Base-by-base conservation (phyloP, 2,113 vertebrate genomes). In the Mobula hypostoma region DNA sequence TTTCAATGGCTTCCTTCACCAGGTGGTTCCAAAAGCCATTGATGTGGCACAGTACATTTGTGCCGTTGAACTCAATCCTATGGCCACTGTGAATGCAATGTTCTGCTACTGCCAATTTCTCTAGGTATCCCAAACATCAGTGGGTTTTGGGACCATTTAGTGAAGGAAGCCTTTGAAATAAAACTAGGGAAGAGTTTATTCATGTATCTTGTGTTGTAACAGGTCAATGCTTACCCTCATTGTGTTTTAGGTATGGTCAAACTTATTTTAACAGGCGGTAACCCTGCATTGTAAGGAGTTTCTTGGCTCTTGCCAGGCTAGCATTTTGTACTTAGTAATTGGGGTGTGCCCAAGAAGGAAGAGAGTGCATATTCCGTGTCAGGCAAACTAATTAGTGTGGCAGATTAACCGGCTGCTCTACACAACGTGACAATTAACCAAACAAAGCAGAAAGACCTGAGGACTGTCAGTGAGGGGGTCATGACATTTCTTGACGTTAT, bases 331-430 rank as follows among this genome's bases (percentile, higher is more conserved):
- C 29, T 90, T 90, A 63, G 61, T 32, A n/a, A 90, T 14, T 8
- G n/a, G 82, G 85, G 29, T n/a, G 61, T 66, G 58, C n/a, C 29
- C 85, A 21, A 66, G n/a, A 58, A 88, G 85, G 85, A 88, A 88
- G 29, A 32, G 85, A 8, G n/a, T 90, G 14, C 17, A n/a, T 17
- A 19, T 7, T 90, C 85, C 7, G 29, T 66, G 61, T 90, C 85
- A 68, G 85, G 61, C 27, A 63, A 66, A 66, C 85, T 90, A 66
- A 66, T 87, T 61, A 63, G 11, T 11, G 56, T 11, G 17, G 36
- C 91, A 93, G 40, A 0, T 72, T 56, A 74, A 93, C 36, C 40
- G 9, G 48, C 36, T 15, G 91, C 24, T 76, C 32, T 93, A 56
- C 56, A 14, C 8, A 27, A 93, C 74, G 32, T 74, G 32, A 48